phyloP scores from a whole-genome alignment of 2,113 vertebrate species.

The Porphyrio hochstetteri region DNA sequence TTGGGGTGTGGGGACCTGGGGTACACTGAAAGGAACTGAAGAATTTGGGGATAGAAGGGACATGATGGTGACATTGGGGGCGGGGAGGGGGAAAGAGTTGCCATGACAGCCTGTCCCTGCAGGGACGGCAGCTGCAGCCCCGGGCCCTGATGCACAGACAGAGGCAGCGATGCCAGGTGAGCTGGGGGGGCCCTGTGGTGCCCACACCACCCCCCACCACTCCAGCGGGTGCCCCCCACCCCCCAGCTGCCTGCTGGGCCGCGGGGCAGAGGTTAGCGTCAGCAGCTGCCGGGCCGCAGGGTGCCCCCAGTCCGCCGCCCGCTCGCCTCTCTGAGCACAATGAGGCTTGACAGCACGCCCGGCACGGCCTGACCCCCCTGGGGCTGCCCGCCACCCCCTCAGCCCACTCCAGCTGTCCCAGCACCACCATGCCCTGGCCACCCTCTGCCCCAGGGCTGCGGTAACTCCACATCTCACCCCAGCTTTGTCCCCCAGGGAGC shows the following conservation, averaged over 20 bases:
- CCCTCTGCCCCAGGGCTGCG: not conserved
- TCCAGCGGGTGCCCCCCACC: not conserved
- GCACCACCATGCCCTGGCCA: too few relatives aligned
- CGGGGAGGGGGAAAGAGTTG: too few relatives aligned
- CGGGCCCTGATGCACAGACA: not conserved
- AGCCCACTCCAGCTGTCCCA: not conserved
- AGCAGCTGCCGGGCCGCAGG: conserved; percentile 51
- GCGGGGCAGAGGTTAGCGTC: conserved; percentile 65
- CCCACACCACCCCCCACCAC: not conserved
- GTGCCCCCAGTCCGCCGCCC: conserved; percentile 32
- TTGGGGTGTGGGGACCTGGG: not conserved
- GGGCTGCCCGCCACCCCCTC: not conserved
- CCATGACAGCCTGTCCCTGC: not conserved
- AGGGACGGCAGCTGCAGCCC: not conserved
- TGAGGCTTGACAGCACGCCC: conserved; percentile 54
- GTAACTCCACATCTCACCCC: not conserved
- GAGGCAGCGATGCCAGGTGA: conserved; percentile 25
- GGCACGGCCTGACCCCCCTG: not conserved
- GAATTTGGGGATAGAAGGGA: not conserved
- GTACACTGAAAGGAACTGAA: not conserved
- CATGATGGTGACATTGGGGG: not conserved
- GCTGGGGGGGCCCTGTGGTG: not conserved
- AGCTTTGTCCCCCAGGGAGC: not conserved
- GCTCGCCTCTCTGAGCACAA: conserved; percentile 42
- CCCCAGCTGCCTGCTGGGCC: conserved; percentile 4